Percentiles rank a stretch among this genome's conserved stretches.
Conservation (phyloP, 2,888 invertebrate genomes). For the Hybos culiciformis region DNA sequence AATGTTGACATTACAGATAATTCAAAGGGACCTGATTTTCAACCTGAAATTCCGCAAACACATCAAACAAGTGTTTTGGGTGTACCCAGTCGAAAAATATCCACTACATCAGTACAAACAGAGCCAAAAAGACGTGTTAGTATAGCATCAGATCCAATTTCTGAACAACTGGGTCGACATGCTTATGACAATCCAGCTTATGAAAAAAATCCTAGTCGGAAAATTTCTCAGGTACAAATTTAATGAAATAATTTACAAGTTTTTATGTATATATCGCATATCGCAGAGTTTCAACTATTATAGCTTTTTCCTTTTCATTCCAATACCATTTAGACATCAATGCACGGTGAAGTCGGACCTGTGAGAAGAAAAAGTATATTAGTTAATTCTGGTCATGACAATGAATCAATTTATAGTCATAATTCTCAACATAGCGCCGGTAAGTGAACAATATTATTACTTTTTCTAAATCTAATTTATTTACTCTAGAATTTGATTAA, state of each 20-base stretch:
- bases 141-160: conserved; percentile 44
- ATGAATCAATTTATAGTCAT: conserved; percentile 31
- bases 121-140: conserved; percentile 47
- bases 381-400: conserved; percentile 40
- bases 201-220: conserved; percentile 41
- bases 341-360: conserved; percentile 50
- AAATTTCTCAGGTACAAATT: conserved; percentile 33
- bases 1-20: conserved; percentile 1
- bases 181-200: conserved; percentile 52
- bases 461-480: neutral
- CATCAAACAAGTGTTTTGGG: no score
- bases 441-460: conserved; percentile 17
- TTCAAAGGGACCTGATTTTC: neutral
- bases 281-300: neutral
- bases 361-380: conserved; percentile 58
- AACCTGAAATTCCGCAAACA: no score
- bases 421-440: conserved; percentile 31
- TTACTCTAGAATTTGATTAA: no score
- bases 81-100: neutral
- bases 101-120: conserved; percentile 18
- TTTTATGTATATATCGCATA: neutral
- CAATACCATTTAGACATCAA: conserved; percentile 36
- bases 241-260: conserved; percentile 10
- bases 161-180: conserved; percentile 30
- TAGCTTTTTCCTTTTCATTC: neutral